Percentiles rank a stretch among this genome's conserved stretches.
Evolutionary conservation across 2,888 invertebrate genomes (phyloP).

Genomic region (Thysanoteuthis rhombus): DNA sequence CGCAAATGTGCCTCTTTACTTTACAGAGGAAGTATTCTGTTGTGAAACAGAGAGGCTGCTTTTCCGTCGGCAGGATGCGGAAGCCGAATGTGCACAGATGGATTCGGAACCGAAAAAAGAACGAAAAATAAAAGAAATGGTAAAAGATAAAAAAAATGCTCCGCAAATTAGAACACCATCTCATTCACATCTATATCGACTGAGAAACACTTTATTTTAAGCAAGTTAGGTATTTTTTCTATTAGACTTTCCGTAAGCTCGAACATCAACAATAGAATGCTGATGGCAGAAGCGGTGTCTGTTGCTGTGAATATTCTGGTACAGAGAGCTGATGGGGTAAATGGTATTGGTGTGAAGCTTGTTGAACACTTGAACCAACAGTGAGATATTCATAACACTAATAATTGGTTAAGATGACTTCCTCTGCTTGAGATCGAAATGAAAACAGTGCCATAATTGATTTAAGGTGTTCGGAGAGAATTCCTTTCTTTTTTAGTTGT

Average conservation of each 20-base stretch:
- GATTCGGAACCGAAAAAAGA: not conserved
- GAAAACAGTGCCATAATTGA: not conserved
- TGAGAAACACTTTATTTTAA: not conserved
- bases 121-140: not conserved
- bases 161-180: not conserved
- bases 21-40: not conserved
- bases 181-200: not conserved
- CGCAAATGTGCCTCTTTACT: not conserved
- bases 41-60: not conserved
- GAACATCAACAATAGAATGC: not conserved
- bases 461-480: not conserved
- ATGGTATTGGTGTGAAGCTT: not conserved
- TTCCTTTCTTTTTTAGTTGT: not conserved
- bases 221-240: not conserved
- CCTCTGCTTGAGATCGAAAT: not conserved
- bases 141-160: not conserved
- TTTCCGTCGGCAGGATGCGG: conserved; percentile 12
- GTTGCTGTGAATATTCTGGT: not conserved
- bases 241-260: not conserved
- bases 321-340: not conserved
- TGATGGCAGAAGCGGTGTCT: not conserved
- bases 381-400: not conserved
- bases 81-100: not conserved
- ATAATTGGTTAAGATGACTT: not conserved
- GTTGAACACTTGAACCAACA: not conserved